Evolutionary conservation across 2,113 vertebrate genomes (phyloP).

Genomic region (Varanus komodoensis): DNA sequence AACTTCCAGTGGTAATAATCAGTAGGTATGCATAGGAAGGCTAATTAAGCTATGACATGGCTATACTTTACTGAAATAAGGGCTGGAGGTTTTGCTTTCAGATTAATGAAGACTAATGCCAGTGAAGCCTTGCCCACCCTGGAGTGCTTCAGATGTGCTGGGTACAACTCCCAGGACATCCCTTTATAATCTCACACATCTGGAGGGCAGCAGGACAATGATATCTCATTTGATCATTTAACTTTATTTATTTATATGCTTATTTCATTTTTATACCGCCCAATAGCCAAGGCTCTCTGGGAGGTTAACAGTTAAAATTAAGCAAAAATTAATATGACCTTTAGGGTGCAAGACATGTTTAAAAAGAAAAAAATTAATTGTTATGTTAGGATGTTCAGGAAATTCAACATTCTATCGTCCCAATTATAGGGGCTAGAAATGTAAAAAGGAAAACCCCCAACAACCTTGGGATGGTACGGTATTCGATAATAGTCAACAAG

Average conservation of each 20-base stretch:
- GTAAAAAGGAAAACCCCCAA: background rate
- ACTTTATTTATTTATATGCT: background rate
- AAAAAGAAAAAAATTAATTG: background rate
- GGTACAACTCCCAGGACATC: no score
- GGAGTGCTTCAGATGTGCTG: no score
- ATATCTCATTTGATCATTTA: background rate
- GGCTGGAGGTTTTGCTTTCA: background rate
- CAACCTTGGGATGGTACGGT: background rate
- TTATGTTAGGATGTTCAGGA: background rate
- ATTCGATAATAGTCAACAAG: background rate
- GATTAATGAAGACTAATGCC: background rate
- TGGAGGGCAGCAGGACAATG: background rate
- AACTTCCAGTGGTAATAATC: background rate
- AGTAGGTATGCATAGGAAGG: background rate
- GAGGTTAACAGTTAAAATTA: no score
- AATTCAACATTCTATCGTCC: background rate
- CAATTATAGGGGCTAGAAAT: background rate
- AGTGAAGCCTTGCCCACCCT: no score
- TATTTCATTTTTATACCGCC: no score
- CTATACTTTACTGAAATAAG: background rate
- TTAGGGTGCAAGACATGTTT: no score
- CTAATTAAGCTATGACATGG: slow-evolving; percentile 1
- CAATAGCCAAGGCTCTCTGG: no score
- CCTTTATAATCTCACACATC: background rate
- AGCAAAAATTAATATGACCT: no score